Evolutionary conservation across 1,140 invertebrate genomes (phyloP).

Genomic region (Pararge aegeria): DNA sequence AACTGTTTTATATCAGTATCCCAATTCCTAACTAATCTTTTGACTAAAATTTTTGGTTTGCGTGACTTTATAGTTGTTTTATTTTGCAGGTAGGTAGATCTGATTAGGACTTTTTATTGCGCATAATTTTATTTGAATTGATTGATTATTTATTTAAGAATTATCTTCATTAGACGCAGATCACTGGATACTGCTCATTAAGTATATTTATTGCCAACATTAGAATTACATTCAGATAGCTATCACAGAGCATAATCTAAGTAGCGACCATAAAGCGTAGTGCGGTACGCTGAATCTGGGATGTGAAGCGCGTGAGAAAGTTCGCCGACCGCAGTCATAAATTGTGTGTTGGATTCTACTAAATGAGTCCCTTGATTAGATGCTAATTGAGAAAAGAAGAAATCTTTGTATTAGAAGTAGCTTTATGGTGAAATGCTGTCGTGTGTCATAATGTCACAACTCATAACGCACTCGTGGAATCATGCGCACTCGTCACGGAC

Average conservation of each 20-base stretch:
- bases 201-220: constrained; percentile 27
- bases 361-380: constrained; percentile 69
- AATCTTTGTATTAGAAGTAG: constrained; percentile 42
- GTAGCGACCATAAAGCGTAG: constrained; percentile 42
- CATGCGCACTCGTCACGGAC: constrained; percentile 30
- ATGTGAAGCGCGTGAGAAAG: constrained; percentile 64
- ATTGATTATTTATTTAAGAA: no score
- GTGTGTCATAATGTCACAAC: constrained; percentile 24
- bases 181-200: background rate
- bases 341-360: constrained; percentile 53
- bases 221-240: constrained; percentile 22
- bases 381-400: constrained; percentile 67
- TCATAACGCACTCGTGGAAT: constrained; percentile 28
- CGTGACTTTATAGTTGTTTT: no score
- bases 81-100: no score
- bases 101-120: no score
- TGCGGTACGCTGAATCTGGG: constrained; percentile 43
- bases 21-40: no score
- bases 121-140: no score
- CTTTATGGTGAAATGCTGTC: constrained; percentile 47
- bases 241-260: constrained; percentile 35
- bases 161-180: background rate
- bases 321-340: constrained; percentile 46
- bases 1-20: no score
- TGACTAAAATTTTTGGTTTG: no score